These are phyloP conservation scores for Scaptomyza parva DNA, from an alignment of 2,888 invertebrate species.

Conservation along the genomic window DNA sequence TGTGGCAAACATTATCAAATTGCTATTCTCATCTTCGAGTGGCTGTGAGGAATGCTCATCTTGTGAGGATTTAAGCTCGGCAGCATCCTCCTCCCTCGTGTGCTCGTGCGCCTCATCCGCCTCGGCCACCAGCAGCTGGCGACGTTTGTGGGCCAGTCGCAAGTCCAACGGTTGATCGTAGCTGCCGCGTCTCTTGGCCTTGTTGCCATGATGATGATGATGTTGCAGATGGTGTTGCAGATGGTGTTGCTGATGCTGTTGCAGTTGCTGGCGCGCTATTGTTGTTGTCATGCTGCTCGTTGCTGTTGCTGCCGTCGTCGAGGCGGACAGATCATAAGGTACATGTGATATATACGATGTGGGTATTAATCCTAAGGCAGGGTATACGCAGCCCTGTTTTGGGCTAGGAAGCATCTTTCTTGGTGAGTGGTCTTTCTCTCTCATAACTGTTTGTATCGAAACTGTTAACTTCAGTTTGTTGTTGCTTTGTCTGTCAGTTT, in stretches of 20 bases:
- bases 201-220: slow-evolving; percentile 64
- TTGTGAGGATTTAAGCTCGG: background rate
- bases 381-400: slow-evolving; percentile 91
- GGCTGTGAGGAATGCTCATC: slow-evolving; percentile 43
- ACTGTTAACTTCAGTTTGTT: slow-evolving; percentile 23
- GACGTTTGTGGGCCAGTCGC: slow-evolving; percentile 93
- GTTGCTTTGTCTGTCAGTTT: background rate
- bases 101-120: background rate
- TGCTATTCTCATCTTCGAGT: slow-evolving; percentile 93
- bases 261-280: slow-evolving; percentile 43
- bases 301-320: slow-evolving; percentile 82
- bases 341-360: slow-evolving; percentile 86
- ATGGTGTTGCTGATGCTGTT: slow-evolving; percentile 40
- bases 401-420: slow-evolving; percentile 93
- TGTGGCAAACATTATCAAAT: slow-evolving; percentile 87
- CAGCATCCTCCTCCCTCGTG: slow-evolving; percentile 21
- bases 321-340: slow-evolving; percentile 89
- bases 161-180: slow-evolving; percentile 94
- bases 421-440: slow-evolving; percentile 96
- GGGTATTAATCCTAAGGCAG: slow-evolving; percentile 87
- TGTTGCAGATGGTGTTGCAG: slow-evolving; percentile 49
- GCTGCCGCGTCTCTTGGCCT: slow-evolving; percentile 70
- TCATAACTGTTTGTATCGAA: slow-evolving; percentile 87
- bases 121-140: slow-evolving; percentile 28
- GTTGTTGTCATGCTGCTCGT: slow-evolving; percentile 85